Evolutionary conservation across 2,888 invertebrate species (phyloP).

Genomic region (Lasius fuliginosus): DNA sequence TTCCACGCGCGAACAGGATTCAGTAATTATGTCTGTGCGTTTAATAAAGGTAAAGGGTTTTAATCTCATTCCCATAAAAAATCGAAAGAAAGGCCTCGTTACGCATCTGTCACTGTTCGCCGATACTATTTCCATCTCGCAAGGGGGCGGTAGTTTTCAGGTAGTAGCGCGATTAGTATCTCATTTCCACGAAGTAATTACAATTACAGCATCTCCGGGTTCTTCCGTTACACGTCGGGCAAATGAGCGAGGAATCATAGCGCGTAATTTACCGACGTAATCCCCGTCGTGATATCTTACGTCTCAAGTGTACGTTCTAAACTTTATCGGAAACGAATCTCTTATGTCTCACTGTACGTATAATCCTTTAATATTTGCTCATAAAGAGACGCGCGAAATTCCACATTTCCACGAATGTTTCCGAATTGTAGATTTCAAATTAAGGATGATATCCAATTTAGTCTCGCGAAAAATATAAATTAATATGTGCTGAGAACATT

Average conservation of each 20-base stretch:
- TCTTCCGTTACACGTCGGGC: conserved; percentile 46
- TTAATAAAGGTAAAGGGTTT: conserved; percentile 16
- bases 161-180: conserved; percentile 47
- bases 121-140: conserved; percentile 15
- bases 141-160: conserved; percentile 6
- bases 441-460: background rate
- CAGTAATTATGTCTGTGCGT: background rate
- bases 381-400: background rate
- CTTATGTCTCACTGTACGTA: background rate
- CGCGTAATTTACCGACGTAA: conserved; percentile 45
- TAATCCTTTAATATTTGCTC: background rate
- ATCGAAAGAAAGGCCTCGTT: conserved; percentile 29
- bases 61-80: conserved; percentile 41
- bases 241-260: conserved; percentile 39
- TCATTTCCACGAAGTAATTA: conserved; percentile 42
- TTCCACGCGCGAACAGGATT: background rate
- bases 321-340: conserved; percentile 39
- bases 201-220: conserved; percentile 30
- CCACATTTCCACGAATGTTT: background rate
- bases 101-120: conserved; percentile 43
- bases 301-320: conserved; percentile 18
- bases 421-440: background rate
- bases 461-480: background rate
- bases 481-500: background rate
- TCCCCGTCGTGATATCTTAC: conserved; percentile 13